phyloP scores from a whole-genome alignment of 2,888 invertebrate species.

The Acleris laterana region DNA sequence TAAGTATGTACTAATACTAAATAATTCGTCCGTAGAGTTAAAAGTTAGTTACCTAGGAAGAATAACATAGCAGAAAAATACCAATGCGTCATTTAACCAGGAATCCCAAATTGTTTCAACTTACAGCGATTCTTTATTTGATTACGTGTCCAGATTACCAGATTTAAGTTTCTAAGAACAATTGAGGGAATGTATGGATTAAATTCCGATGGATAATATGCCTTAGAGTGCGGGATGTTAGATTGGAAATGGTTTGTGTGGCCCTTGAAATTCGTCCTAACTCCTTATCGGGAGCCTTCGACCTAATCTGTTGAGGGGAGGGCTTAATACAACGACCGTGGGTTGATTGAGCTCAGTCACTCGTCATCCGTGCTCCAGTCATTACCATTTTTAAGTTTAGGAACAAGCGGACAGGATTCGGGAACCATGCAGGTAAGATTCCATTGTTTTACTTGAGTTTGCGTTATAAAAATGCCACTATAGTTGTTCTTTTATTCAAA shows the following conservation, averaged over 20 bases:
- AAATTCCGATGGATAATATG: not conserved
- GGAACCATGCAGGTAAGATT: slow-evolving; percentile 25
- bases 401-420: not conserved
- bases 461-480: too few species aligned
- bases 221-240: not conserved
- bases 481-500: not conserved
- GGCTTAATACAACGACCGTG: slow-evolving; percentile 71
- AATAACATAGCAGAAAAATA: too few species aligned
- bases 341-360: slow-evolving; percentile 46
- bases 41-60: too few species aligned
- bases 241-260: slow-evolving; percentile 30
- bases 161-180: not conserved
- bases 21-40: too few species aligned
- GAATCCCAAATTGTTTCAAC: not conserved
- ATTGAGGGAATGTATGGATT: not conserved
- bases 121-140: slow-evolving; percentile 2
- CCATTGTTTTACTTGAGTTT: not conserved
- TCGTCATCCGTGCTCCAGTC: slow-evolving; percentile 49
- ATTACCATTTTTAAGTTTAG: slow-evolving; percentile 7
- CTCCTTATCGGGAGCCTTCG: slow-evolving; percentile 61
- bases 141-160: slow-evolving; percentile 19
- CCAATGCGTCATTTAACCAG: too few species aligned
- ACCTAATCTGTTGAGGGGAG: slow-evolving; percentile 66
- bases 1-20: too few species aligned
- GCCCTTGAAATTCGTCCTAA: slow-evolving; percentile 52